Evolutionary conservation across 1,140 invertebrate genomes (phyloP).

Genomic region (Antheraea pernyi): DNA sequence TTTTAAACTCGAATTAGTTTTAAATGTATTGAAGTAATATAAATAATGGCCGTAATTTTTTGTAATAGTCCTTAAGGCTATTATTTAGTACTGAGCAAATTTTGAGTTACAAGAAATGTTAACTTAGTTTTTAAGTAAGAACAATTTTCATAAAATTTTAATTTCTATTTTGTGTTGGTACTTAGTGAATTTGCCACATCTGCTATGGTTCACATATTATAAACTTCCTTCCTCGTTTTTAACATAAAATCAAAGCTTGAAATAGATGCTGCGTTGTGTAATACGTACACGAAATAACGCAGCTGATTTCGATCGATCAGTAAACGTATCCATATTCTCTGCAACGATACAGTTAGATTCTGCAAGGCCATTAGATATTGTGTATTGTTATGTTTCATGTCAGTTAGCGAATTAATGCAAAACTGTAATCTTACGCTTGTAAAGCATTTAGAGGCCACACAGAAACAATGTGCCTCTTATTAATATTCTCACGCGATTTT

Average conservation of each 20-base stretch:
- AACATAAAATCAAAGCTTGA: not conserved
- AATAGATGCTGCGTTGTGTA: not conserved
- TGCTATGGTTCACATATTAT: not conserved
- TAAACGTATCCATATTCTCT: not conserved
- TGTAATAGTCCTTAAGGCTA: too few relatives aligned
- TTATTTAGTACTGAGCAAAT: too few relatives aligned
- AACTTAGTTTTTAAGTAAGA: too few relatives aligned
- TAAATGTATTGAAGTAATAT: too few relatives aligned
- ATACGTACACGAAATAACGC: not conserved
- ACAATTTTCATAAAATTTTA: too few relatives aligned
- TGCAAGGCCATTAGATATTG: not conserved
- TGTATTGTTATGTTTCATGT: not conserved
- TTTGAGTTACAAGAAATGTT: too few relatives aligned
- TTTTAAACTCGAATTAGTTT: too few relatives aligned
- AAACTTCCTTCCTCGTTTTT: not conserved
- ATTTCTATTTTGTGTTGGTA: too few relatives aligned
- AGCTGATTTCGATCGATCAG: not conserved
- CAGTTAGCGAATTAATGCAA: not conserved
- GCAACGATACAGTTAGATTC: not conserved
- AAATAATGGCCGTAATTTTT: too few relatives aligned
- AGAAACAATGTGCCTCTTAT: not conserved
- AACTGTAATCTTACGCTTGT: not conserved
- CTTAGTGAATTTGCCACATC: not conserved
- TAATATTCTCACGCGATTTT: not conserved
- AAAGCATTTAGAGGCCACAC: not conserved